These are phyloP conservation scores for Ochropacha duplaris DNA, from an alignment of 2,888 invertebrate genomes.

Conservation along the genomic window DNA sequence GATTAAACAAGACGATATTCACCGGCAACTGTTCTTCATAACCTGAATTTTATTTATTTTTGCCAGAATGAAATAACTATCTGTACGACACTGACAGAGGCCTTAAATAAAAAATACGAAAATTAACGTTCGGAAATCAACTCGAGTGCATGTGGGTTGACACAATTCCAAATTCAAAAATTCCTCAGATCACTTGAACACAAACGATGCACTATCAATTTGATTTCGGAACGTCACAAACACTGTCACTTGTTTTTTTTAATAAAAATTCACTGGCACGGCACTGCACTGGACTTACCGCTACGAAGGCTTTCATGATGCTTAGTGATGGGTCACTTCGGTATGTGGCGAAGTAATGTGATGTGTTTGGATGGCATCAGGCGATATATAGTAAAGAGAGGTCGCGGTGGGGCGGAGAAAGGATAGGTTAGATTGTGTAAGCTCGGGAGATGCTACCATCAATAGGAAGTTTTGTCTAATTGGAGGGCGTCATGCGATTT, in stretches of 20 bases:
- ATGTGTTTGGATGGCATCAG: conserved; percentile 58
- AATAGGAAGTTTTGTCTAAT: conserved; percentile 73
- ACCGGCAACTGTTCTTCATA: conserved; percentile 5
- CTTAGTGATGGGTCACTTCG: conserved; percentile 76
- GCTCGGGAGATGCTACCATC: conserved; percentile 70
- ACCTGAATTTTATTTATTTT: background rate
- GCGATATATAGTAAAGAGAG: conserved; percentile 70
- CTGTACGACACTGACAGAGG: conserved; percentile 6
- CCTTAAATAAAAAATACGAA: conserved; percentile 11
- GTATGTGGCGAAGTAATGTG: conserved; percentile 74
- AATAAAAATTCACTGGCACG: conserved; percentile 44
- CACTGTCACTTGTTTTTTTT: conserved; percentile 57
- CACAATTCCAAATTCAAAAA: conserved; percentile 18
- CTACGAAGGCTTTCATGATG: conserved; percentile 81
- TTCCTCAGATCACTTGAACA: conserved; percentile 19
- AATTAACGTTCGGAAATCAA: conserved; percentile 33
- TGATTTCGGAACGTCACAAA: conserved; percentile 73
- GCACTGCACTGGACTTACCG: conserved; percentile 76
- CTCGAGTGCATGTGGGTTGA: conserved; percentile 28
- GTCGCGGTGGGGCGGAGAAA: conserved; percentile 79
- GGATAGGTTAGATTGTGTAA: conserved; percentile 76
- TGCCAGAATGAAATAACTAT: too few species aligned
- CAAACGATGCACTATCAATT: conserved; percentile 45
- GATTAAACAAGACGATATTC: background rate
- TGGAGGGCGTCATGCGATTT: conserved; percentile 69